Conservation (phyloP, 2,888 invertebrate genomes). For the Campoplex nolae region DNA sequence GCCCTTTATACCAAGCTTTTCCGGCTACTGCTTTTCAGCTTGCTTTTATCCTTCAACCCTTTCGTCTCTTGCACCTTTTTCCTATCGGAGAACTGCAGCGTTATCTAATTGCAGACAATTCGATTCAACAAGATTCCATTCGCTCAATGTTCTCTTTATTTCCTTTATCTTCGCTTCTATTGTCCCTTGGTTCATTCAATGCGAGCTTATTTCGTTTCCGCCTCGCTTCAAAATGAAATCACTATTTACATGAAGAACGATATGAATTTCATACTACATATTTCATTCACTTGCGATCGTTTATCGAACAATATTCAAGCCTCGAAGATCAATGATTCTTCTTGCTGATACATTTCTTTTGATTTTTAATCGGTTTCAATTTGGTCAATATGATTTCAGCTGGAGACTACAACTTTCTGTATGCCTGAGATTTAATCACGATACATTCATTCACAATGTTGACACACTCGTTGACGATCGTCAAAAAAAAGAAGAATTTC, state of each 20-base stretch:
- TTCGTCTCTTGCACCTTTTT: background rate
- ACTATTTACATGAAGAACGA: background rate
- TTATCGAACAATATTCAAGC: background rate
- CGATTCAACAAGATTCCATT: conserved; percentile 45
- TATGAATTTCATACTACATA: background rate
- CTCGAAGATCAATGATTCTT: background rate
- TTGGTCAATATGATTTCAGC: background rate
- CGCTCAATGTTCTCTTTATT: background rate
- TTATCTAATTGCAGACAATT: conserved; percentile 55
- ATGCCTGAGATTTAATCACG: too few relatives aligned
- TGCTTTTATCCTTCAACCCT: conserved; percentile 17
- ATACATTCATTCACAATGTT: too few relatives aligned
- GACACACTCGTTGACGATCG: too few relatives aligned
- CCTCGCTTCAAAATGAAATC: background rate
- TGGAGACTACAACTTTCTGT: background rate
- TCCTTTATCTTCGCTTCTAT: conserved; percentile 11
- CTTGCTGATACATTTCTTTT: background rate
- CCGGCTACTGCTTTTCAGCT: background rate
- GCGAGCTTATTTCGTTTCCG: background rate
- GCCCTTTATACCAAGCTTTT: conserved; percentile 13
- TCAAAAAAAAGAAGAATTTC: too few relatives aligned
- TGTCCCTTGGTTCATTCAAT: conserved; percentile 22
- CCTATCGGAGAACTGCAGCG: conserved; percentile 20
- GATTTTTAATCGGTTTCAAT: background rate
- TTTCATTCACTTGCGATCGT: background rate